phyloP scores from a whole-genome alignment of 2,113 vertebrate species.

The Eptatretus burgeri region DNA sequence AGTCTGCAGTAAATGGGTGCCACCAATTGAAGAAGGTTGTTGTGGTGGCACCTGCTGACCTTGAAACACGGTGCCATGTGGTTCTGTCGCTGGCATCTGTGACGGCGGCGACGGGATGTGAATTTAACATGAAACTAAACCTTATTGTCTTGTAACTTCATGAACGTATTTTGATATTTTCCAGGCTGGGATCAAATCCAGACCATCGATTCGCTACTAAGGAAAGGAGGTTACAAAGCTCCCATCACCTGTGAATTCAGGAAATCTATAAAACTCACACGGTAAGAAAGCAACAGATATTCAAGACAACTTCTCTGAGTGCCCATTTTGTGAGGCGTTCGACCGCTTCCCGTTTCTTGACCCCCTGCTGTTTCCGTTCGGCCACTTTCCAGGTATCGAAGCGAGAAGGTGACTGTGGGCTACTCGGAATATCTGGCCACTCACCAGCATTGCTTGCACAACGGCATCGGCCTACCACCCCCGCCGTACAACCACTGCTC shows the following conservation, averaged over 20 bases:
- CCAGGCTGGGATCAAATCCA: conserved; percentile 99
- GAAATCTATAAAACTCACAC: conserved; percentile 99
- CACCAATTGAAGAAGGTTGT: too few species aligned
- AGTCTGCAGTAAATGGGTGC: too few species aligned
- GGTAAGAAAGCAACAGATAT: conserved; percentile 21
- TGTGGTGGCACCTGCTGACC: too few species aligned
- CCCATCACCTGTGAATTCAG: conserved; percentile 98
- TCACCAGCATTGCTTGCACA: conserved; percentile 95
- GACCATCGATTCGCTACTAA: conserved; percentile 99
- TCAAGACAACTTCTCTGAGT: too few species aligned
- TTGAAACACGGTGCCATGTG: too few species aligned
- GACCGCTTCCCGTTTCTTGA: background rate
- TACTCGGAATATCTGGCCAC: conserved; percentile 96
- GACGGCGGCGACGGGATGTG: too few species aligned
- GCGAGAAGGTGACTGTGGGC: conserved; percentile 98
- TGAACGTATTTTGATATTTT: background rate
- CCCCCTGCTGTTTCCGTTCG: conserved; percentile 8
- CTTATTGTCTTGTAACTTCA: background rate
- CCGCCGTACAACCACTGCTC: conserved; percentile 99
- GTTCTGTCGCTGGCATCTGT: too few species aligned
- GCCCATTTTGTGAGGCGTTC: too few species aligned
- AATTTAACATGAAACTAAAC: background rate
- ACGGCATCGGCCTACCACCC: conserved; percentile 91
- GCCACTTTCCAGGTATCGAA: conserved; percentile 49
- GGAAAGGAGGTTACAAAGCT: conserved; percentile 99